These are phyloP conservation scores for Harpalus rubripes DNA, from an alignment of 2,888 invertebrate species.

Conservation along the genomic window DNA sequence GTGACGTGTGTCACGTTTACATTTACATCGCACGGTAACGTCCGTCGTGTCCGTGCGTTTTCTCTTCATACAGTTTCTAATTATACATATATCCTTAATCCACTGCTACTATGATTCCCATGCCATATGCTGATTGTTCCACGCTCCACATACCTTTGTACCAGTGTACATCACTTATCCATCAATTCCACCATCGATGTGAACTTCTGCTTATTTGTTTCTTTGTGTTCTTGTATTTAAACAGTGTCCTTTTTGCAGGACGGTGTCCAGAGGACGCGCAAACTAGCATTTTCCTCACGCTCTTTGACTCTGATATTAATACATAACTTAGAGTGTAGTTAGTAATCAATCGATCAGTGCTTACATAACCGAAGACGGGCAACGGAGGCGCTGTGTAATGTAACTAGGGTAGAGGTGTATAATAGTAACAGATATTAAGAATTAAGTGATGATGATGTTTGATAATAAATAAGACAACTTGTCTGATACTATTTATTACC, in stretches of 20 bases:
- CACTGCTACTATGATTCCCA: neutral
- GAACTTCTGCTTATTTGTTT: slow-evolving; percentile 63
- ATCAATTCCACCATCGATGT: slow-evolving; percentile 55
- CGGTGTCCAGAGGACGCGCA: slow-evolving; percentile 62
- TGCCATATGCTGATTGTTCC: neutral
- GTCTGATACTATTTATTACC: slow-evolving; percentile 3
- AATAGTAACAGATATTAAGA: neutral
- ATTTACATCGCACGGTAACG: slow-evolving; percentile 56
- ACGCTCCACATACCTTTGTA: neutral
- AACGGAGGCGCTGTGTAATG: slow-evolving; percentile 5
- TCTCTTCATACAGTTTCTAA: slow-evolving; percentile 40
- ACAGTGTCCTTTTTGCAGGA: slow-evolving; percentile 66
- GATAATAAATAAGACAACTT: neutral
- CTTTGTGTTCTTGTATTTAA: slow-evolving; percentile 64
- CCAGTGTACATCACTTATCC: neutral
- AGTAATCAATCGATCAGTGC: slow-evolving; percentile 31
- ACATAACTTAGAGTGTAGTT: slow-evolving; percentile 59
- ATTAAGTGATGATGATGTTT: too few relatives aligned
- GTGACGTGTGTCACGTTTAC: slow-evolving; percentile 66
- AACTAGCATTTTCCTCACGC: slow-evolving; percentile 62
- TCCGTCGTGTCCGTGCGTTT: slow-evolving; percentile 40
- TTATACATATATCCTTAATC: neutral
- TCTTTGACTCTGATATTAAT: slow-evolving; percentile 53
- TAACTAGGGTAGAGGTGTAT: neutral
- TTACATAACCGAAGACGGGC: neutral